Evolutionary conservation across 2,888 invertebrate species (phyloP).

Genomic region (Lacanobia wlatinum): DNA sequence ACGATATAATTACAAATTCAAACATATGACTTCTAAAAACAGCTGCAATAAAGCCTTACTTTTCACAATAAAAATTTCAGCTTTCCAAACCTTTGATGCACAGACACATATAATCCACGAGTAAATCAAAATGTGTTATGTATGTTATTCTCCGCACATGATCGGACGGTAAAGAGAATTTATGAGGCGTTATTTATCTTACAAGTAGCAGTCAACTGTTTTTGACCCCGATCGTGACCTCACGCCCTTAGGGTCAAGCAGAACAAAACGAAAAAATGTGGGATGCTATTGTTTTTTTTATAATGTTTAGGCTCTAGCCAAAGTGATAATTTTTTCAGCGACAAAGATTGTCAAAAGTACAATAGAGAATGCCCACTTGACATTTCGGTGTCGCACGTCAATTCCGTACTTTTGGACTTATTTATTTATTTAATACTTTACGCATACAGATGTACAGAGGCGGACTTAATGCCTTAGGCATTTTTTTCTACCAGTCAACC

Average conservation of each 20-base stretch:
- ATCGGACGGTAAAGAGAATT: constrained; percentile 10
- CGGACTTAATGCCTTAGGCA: too few relatives aligned
- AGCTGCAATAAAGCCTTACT: neutral
- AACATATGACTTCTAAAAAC: too few relatives aligned
- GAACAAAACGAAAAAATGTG: constrained; percentile 15
- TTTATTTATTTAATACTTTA: too few relatives aligned
- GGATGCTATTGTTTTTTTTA: constrained; percentile 8
- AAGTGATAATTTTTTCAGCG: neutral
- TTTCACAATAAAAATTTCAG: neutral
- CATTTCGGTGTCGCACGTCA: neutral
- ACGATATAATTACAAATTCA: too few relatives aligned
- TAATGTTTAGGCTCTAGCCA: neutral
- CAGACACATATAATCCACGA: neutral
- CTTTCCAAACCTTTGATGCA: neutral
- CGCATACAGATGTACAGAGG: too few relatives aligned
- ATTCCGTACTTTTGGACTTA: neutral
- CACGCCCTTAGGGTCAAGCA: constrained; percentile 12
- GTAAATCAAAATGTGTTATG: constrained; percentile 18
- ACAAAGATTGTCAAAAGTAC: neutral
- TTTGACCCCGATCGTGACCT: constrained; percentile 24
- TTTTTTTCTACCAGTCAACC: too few relatives aligned
- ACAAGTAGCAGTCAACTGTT: constrained; percentile 5
- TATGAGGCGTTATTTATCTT: constrained; percentile 36
- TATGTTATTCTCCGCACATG: constrained; percentile 16
- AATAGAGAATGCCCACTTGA: neutral